Evolutionary conservation across 1,140 invertebrate species (phyloP).

Genomic region (Globodera rostochiensis): DNA sequence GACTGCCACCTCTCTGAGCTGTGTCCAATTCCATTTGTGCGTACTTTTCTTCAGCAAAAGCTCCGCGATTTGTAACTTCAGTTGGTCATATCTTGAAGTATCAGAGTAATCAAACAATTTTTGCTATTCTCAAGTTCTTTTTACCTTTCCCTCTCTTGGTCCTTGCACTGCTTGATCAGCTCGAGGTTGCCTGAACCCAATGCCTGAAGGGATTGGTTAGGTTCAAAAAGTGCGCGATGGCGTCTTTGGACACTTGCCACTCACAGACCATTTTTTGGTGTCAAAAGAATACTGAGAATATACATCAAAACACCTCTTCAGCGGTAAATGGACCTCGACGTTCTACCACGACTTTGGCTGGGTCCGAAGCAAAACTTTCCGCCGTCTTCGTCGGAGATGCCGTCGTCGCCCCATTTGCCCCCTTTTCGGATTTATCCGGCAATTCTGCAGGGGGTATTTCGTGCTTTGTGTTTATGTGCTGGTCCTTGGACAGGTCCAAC

Average conservation of each 20-base stretch:
- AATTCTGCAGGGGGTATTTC: neutral
- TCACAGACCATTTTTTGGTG: too few relatives aligned
- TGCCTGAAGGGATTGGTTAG: neutral
- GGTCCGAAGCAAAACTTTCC: neutral
- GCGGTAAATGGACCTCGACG: neutral
- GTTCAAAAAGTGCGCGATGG: neutral
- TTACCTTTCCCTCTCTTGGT: slow-evolving; percentile 24
- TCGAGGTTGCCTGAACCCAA: slow-evolving; percentile 6
- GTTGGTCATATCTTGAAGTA: slow-evolving; percentile 20
- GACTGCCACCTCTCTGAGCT: slow-evolving; percentile 23
- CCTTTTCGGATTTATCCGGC: neutral
- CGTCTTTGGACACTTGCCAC: too few relatives aligned
- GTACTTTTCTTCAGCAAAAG: slow-evolving; percentile 16
- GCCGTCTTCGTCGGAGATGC: neutral
- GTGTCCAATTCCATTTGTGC: slow-evolving; percentile 19
- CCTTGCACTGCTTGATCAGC: slow-evolving; percentile 15
- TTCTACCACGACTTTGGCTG: neutral
- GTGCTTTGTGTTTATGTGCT: neutral
- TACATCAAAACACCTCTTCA: slow-evolving; percentile 21
- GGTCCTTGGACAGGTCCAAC: neutral
- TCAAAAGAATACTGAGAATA: slow-evolving; percentile 1
- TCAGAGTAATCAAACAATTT: neutral
- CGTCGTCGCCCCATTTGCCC: neutral
- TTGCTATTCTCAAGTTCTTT: neutral
- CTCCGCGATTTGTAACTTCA: slow-evolving; percentile 27